Conservation (phyloP, 2,113 vertebrate genomes). For the Puntigrus tetrazona region DNA sequence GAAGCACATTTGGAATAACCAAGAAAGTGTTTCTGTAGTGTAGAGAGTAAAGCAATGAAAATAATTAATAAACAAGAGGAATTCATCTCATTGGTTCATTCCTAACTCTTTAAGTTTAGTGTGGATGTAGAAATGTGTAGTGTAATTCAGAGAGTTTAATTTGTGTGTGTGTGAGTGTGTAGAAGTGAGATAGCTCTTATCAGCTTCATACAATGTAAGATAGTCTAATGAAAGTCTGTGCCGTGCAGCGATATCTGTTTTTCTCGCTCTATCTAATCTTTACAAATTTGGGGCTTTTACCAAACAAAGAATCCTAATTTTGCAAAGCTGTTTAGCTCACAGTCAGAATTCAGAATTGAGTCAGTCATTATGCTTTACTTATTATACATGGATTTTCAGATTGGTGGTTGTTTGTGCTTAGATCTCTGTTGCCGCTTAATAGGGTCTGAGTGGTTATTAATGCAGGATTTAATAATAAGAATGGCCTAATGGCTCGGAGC, state of each 20-base stretch:
- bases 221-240: not conserved
- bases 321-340: not conserved
- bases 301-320: not conserved
- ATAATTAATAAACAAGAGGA: not conserved
- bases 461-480: not conserved
- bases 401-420: not conserved
- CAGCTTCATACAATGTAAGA: not conserved
- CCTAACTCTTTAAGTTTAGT: no score
- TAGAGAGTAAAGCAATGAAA: not conserved
- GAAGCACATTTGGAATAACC: not conserved
- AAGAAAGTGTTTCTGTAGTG: not conserved
- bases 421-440: not conserved
- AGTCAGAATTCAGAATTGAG: not conserved
- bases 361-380: not conserved
- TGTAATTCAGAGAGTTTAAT: not conserved
- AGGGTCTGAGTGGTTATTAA: not conserved
- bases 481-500: not conserved
- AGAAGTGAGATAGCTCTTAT: not conserved
- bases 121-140: not conserved
- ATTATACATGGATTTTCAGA: not conserved
- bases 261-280: not conserved
- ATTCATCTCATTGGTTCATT: no score
- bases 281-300: not conserved
- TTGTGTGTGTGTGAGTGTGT: not conserved
- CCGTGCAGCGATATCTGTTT: not conserved